phyloP scores from a whole-genome alignment of 2,888 invertebrate species.

The Busseola fusca region DNA sequence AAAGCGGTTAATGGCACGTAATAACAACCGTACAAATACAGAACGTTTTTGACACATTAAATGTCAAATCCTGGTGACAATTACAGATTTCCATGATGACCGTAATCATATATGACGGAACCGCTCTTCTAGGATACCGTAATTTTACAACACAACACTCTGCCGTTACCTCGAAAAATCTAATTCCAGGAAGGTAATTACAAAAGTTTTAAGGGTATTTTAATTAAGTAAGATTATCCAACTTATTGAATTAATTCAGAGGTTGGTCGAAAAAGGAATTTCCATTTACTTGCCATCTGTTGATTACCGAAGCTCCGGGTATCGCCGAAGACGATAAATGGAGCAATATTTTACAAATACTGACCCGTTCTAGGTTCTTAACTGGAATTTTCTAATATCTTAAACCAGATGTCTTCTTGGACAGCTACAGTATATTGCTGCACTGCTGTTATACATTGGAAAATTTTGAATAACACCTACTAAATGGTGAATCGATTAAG shows the following conservation, averaged over 20 bases:
- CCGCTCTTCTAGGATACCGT: no score
- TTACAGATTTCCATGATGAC: neutral
- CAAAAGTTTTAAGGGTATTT: conserved; percentile 54
- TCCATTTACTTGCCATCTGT: conserved; percentile 38
- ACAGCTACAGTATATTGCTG: no score
- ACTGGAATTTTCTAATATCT: no score
- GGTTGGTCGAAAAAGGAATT: conserved; percentile 29
- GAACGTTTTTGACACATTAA: neutral
- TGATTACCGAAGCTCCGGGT: conserved; percentile 32
- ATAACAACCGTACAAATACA: neutral
- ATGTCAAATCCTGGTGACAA: neutral
- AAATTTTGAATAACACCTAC: neutral
- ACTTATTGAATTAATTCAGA: conserved; percentile 57
- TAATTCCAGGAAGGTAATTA: conserved; percentile 47
- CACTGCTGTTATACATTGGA: neutral
- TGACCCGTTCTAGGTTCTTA: neutral
- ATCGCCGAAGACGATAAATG: conserved; percentile 25
- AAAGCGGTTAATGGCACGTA: neutral
- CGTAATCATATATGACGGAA: neutral
- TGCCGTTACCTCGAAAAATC: conserved; percentile 3
- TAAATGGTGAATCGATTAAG: neutral
- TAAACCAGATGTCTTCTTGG: no score
- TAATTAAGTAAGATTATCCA: conserved; percentile 58
- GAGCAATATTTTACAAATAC: conserved; percentile 17
- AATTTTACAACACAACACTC: neutral